A percentile compares a stretch with the other conserved stretches of the same genome.
Evolutionary conservation across 1,140 invertebrate genomes (phyloP).

Genomic region (Diabrotica undecimpunctata): DNA sequence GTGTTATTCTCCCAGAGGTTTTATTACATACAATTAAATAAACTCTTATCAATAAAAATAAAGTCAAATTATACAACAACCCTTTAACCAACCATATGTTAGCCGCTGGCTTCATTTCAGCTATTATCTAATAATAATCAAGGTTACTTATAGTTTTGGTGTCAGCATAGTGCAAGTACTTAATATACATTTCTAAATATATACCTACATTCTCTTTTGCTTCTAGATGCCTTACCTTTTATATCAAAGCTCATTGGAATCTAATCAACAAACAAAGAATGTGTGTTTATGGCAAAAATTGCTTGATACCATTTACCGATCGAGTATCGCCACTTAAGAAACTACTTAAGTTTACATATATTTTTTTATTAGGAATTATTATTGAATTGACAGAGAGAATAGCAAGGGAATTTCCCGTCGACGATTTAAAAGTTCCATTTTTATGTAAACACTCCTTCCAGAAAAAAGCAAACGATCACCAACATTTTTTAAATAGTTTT

Average conservation of each 20-base stretch:
- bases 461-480: no score
- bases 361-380: neutral
- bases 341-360: no score
- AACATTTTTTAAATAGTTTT: no score
- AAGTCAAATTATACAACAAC: no score
- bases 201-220: conserved; percentile 26
- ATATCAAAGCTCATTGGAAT: neutral
- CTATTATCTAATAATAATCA: conserved; percentile 36
- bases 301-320: neutral
- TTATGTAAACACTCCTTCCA: no score
- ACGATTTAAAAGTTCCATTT: no score
- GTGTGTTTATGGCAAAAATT: neutral
- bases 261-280: neutral
- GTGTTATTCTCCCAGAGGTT: no score
- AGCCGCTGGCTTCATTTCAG: conserved; percentile 28
- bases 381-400: neutral
- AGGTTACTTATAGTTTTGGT: conserved; percentile 34
- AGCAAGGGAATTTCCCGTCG: neutral
- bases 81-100: no score
- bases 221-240: conserved; percentile 3
- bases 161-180: conserved; percentile 28
- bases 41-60: no score
- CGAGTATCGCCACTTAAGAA: neutral
- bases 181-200: conserved; percentile 29
- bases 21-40: no score